A percentile compares a stretch with the other conserved stretches of the same genome.
Conservation (phyloP, 2,888 invertebrate genomes). For the Palloptera scutellata region DNA sequence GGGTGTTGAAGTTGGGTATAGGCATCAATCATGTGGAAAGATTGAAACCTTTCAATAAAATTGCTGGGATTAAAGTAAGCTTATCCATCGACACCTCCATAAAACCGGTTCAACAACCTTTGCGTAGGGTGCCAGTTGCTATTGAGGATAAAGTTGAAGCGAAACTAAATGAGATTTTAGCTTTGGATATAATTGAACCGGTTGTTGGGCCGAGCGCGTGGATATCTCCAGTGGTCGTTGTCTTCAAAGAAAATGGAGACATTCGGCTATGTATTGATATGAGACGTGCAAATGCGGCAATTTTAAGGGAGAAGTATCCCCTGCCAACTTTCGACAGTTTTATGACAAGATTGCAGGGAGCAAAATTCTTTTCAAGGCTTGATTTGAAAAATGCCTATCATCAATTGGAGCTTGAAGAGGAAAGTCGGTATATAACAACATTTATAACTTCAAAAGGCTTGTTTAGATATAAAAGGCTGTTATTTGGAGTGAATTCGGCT, state of each 20-base stretch:
- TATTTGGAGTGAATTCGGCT: slow-evolving; percentile 56
- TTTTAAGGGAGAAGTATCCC: slow-evolving; percentile 33
- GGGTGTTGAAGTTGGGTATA: slow-evolving; percentile 27
- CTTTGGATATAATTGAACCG: slow-evolving; percentile 24
- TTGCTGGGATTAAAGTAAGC: slow-evolving; percentile 44
- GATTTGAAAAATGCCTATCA: slow-evolving; percentile 51
- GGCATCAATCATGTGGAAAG: not conserved
- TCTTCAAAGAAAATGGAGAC: slow-evolving; percentile 30
- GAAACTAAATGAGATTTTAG: slow-evolving; percentile 38
- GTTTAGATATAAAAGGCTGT: slow-evolving; percentile 52
- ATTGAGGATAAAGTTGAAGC: slow-evolving; percentile 38
- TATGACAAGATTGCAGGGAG: slow-evolving; percentile 42
- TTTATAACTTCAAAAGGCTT: slow-evolving; percentile 37
- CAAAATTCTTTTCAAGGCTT: slow-evolving; percentile 40
- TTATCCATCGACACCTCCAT: slow-evolving; percentile 30
- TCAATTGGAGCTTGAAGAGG: slow-evolving; percentile 42
- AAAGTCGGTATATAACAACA: slow-evolving; percentile 34
- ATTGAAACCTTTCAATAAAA: slow-evolving; percentile 37
- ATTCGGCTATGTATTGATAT: slow-evolving; percentile 30
- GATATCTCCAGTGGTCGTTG: slow-evolving; percentile 27
- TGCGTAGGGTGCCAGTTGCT: slow-evolving; percentile 50
- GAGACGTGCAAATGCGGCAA: slow-evolving; percentile 24
- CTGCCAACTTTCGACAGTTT: slow-evolving; percentile 48
- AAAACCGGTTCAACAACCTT: slow-evolving; percentile 49
- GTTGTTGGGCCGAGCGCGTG: slow-evolving; percentile 23